Base-by-base conservation (phyloP, 2,888 invertebrate genomes). In the Eupithecia pulchellata region DNA sequence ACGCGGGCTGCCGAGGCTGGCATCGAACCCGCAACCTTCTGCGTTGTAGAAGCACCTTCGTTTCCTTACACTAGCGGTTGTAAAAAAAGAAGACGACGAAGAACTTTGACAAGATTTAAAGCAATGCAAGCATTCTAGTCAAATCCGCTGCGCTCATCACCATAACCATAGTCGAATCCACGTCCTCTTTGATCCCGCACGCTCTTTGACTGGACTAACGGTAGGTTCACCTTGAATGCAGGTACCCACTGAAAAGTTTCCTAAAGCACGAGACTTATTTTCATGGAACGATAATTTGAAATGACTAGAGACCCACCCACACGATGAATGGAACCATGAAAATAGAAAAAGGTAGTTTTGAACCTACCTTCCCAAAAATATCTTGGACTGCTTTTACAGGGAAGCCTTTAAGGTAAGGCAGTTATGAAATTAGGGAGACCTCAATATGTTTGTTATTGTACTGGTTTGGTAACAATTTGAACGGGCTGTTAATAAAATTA, bases 161-260 rank as follows among this genome's bases (percentile, higher is more conserved):
- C 13, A 30, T 20, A 11, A 25, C 4, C 34, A 61, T 34, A 25
- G 61, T 4, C 34, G 20, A 60, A 11, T 30, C 62, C n/a, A 63
- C 63, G 75, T 79, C 79, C 75, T 72, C 84, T 88, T 88, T 87
- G 86, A 87, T 84, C 83, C 82, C 75, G 36, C 66, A 66, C 75
- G 80, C 84, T 86, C 86, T 87, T 88, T 89, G 85, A 83, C 81
- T 79, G 82, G 76, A 81, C 84, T 84, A 77, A 78, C 82, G 82
- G 80, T 79, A 81, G 84, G 86, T 84, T 84, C 84, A 80, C 81
- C 83, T 83, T 81, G 79, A 83, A 84, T 82, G 82, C 80, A 74
- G 29, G 58, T 30, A 60, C n/a, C 32, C n/a, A 30, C 80, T 78
- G 78, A 77, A 84, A 81, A 78, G 78, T 83, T 84, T 82, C 71